phyloP scores from a whole-genome alignment of 2,797 vertebrate genomes.

The Characodon lateralis region DNA sequence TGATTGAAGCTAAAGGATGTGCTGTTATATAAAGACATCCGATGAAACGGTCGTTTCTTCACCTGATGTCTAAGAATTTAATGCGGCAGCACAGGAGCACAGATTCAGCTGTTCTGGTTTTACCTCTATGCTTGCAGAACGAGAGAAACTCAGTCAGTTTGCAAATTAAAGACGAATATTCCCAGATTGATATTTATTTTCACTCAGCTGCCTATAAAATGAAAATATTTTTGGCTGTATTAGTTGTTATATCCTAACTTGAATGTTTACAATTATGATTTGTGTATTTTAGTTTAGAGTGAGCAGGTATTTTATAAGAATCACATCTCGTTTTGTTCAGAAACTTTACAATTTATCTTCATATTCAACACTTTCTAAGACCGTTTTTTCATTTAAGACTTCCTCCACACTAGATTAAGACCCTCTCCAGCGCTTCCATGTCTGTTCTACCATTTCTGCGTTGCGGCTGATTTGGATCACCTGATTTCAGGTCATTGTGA shows the following conservation, averaged over 20 bases:
- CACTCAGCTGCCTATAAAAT: neutral
- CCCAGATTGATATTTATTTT: neutral
- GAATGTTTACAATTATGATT: neutral
- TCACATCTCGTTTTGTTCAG: neutral
- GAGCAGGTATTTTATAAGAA: neutral
- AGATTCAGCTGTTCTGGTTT: neutral
- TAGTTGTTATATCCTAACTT: neutral
- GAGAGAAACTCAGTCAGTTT: neutral
- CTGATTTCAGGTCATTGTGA: neutral
- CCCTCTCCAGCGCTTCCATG: neutral
- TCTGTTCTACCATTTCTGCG: neutral
- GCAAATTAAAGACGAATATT: neutral
- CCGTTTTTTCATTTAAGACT: neutral
- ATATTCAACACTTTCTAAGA: neutral
- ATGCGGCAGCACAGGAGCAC: neutral
- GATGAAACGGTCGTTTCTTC: neutral
- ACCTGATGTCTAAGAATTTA: neutral
- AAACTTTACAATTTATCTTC: neutral
- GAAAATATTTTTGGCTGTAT: neutral
- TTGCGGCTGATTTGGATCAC: neutral
- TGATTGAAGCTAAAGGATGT: conserved; percentile 6
- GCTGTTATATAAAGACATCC: neutral
- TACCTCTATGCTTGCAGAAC: neutral
- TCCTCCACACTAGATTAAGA: neutral
- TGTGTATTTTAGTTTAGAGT: neutral